Base-by-base conservation (phyloP, 2,888 invertebrate species). In the Campoplex capitator region DNA sequence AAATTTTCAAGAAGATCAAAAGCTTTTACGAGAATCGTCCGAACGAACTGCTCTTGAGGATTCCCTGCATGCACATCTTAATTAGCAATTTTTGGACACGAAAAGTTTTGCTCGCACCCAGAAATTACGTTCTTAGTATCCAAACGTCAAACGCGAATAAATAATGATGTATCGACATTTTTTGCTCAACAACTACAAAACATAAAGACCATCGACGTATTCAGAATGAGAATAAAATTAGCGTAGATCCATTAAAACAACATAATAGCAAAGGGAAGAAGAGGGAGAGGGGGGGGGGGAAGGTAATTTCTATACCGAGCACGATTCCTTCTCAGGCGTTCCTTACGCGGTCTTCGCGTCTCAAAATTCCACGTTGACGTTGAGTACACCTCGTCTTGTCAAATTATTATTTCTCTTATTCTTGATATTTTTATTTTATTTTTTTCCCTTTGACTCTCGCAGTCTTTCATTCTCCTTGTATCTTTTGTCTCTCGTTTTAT, bases 221-320 rank as follows among this genome's bases (percentile, higher is more conserved):
- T 89, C 88, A 87, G 85, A 86, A 84, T 79, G 48, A 71, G 85
- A 88, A 88, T 81, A 86, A 81, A 88, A 88, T 88, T 88, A 88
- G 65, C 74, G 76, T 62, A 35, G 56, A 76, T 73, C 42, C 48
- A 51, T 81, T 56, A 77, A 74, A 70, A 77, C 68, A 13, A 3
- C 45, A 45, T 42, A 9, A 9, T 7, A 42, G 42, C 42, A 7
- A 7, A 42, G 9, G 42, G 38, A 6, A 42, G 42, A 1, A 42
- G 0, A 42, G 42, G 42, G 45, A n/a, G n/a, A n/a, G 11, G 13
- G 45, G 68, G 77, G 42, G 82, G 83, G 9, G 35, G 23, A 7
- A 80, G 84, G 81, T 86, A 78, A 86, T 88, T 75, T 82, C 75
- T 18, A 68, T 83, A 68, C 81, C 78, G 32, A 3, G 35, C 78